phyloP scores from a whole-genome alignment of 2,113 vertebrate genomes.

The Pontoporia blainvillei region DNA sequence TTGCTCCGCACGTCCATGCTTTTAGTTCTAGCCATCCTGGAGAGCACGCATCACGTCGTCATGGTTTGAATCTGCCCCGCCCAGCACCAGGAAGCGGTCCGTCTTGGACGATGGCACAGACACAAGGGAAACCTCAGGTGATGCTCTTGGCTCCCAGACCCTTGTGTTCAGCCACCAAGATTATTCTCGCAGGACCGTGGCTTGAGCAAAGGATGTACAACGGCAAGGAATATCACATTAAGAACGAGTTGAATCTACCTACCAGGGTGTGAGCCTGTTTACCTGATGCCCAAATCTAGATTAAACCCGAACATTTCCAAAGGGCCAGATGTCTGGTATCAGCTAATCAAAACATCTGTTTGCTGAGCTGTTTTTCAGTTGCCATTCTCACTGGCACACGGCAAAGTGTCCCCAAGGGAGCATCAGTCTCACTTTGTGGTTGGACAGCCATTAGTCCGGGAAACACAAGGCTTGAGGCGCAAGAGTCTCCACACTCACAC shows the following conservation, averaged over 20 bases:
- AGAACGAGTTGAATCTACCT: rapidly evolving
- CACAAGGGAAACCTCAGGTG: rapidly evolving
- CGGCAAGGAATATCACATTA: background rate
- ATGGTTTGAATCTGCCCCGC: background rate
- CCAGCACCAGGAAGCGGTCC: rapidly evolving
- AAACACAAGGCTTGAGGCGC: rapidly evolving
- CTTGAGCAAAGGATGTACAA: rapidly evolving
- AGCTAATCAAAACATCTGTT: background rate
- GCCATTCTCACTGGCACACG: rapidly evolving
- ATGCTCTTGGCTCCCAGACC: rapidly evolving
- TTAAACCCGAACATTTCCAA: background rate
- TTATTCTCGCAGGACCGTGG: rapidly evolving
- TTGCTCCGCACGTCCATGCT: rapidly evolving
- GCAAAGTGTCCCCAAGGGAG: rapidly evolving
- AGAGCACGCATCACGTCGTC: rapidly evolving
- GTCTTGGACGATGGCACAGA: rapidly evolving
- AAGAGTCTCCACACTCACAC: background rate
- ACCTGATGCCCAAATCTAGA: background rate
- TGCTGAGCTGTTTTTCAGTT: background rate
- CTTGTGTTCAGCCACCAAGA: rapidly evolving
- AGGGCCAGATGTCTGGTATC: background rate
- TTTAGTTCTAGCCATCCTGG: rapidly evolving
- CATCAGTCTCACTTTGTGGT: rapidly evolving
- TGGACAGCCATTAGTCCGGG: rapidly evolving
- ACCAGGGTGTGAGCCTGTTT: background rate